Base-by-base conservation (phyloP, 2,113 vertebrate genomes). In the Cariama cristata region DNA sequence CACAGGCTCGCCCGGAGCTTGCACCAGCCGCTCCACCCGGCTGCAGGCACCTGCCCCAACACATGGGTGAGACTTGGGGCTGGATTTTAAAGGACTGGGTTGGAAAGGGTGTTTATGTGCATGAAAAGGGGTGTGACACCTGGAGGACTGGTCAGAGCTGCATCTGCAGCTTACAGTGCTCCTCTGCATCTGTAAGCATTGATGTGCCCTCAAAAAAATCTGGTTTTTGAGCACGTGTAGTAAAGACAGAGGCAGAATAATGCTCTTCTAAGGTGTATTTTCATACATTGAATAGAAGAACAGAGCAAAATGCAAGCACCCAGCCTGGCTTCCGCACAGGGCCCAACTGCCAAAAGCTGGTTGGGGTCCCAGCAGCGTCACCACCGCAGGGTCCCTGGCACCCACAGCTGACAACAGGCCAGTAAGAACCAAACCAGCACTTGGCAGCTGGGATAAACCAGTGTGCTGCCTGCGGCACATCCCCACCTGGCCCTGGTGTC, bases 401-500 rank as follows among this genome's bases (percentile, higher is more conserved):
- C 47, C 56, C 8, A 6, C 27, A 71, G 55, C 16, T 0, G 0
- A 47, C n/a, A 47, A 17, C 30, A 40, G 44, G 17, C 21, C 20
- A 68, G 42, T 15, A 42, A 76, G 35, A 75, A 9, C 35, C n/a
- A 23, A 56, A 44, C 18, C 28, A 26, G 44, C 44, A 7, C 30
- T 21, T 9, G 30, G 38, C 18, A 69, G 21, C 63, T 4, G 30
- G 16, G 19, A 53, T 72, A 45, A 85, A 71, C 26, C 17, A 5
- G 0, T 1, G 3, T 12, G 42, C 58, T 52, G 71, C 44, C 59
- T 4, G 28, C 0, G 1, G 30, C 80, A 23, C n/a, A 13, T 33
- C 38, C 68, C 10, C 22, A 14, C 33, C 26, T 1, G 5, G 74
- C 45, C 59, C 69, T n/a, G 11, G 11, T 26, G 24, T 26, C 35